These are phyloP conservation scores for Rhodinocichla rosea DNA, from an alignment of 2,113 vertebrate species.

Conservation along the genomic window DNA sequence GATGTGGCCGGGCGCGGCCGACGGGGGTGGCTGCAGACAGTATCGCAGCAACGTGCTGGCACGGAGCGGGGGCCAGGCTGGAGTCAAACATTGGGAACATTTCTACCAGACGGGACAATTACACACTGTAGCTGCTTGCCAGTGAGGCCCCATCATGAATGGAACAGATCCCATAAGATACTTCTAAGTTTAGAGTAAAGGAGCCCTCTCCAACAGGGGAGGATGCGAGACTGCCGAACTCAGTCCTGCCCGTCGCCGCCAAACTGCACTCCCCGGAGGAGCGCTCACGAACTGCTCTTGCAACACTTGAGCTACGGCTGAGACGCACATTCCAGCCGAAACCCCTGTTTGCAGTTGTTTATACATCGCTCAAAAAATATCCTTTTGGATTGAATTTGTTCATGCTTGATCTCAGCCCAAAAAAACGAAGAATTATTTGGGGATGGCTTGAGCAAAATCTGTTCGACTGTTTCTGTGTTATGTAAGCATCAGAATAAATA, in stretches of 20 bases:
- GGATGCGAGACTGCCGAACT: slow-evolving; percentile 7
- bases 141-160: slow-evolving; percentile 58
- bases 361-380: slow-evolving; percentile 48
- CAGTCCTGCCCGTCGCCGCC: background rate
- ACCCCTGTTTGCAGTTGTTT: slow-evolving; percentile 67
- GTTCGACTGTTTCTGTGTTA: slow-evolving; percentile 59
- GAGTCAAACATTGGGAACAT: slow-evolving; percentile 63
- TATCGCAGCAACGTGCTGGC: slow-evolving; percentile 19
- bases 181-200: slow-evolving; percentile 63
- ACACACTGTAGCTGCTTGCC: slow-evolving; percentile 35
- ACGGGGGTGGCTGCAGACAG: slow-evolving; percentile 8
- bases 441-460: slow-evolving; percentile 54
- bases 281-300: slow-evolving; percentile 29
- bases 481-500: slow-evolving; percentile 64
- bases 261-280: slow-evolving; percentile 50
- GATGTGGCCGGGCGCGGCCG: background rate
- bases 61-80: background rate
- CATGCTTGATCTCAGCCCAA: slow-evolving; percentile 62
- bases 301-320: slow-evolving; percentile 49
- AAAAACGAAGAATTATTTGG: slow-evolving; percentile 47
- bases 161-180: slow-evolving; percentile 59
- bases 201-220: slow-evolving; percentile 41
- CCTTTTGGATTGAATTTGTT: slow-evolving; percentile 53
- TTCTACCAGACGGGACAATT: slow-evolving; percentile 61
- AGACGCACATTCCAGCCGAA: slow-evolving; percentile 58